phyloP scores from a whole-genome alignment of 2,797 vertebrate species.

The Chaenodraco wilsoni region DNA sequence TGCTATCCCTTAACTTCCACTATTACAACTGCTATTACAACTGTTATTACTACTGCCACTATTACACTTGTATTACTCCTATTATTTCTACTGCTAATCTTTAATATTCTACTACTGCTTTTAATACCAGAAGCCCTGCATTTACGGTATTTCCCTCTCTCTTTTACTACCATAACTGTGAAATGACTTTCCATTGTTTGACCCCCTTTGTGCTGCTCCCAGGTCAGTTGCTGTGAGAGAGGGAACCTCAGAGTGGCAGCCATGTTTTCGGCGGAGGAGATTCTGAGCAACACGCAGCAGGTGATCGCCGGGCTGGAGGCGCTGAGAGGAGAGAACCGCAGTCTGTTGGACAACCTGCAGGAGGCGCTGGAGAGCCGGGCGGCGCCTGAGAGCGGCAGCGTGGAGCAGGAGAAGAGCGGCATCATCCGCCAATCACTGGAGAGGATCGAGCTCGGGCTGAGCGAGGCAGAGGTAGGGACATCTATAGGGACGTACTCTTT shows the following conservation, averaged over 20 bases:
- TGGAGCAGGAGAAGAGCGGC: conserved; percentile 84
- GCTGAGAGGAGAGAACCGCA: conserved; percentile 80
- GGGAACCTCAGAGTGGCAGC: conserved; percentile 19
- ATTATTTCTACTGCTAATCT: neutral
- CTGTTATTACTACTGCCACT: neutral
- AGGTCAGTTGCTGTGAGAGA: conserved; percentile 31
- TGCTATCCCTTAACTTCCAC: neutral
- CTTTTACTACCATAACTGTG: neutral
- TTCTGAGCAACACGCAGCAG: conserved; percentile 83
- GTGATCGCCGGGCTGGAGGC: conserved; percentile 85
- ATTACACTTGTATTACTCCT: neutral
- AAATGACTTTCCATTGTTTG: neutral
- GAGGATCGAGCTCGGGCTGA: conserved; percentile 85
- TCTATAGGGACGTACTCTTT: neutral
- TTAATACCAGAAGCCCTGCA: neutral
- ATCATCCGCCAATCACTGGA: conserved; percentile 83
- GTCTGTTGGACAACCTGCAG: conserved; percentile 82
- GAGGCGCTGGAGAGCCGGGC: conserved; percentile 54
- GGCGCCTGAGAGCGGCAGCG: conserved; percentile 55
- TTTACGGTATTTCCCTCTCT: neutral
- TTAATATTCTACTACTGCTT: neutral
- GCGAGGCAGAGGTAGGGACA: conserved; percentile 81
- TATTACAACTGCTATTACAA: neutral
- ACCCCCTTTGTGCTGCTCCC: conserved; percentile 11
- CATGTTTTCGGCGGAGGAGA: conserved; percentile 85